A percentile compares a stretch with the other conserved stretches of the same genome.
These are phyloP conservation scores for Apostichopus leukothele DNA, from an alignment of 53 echinoderm and acorn worm species.

Conservation along the genomic window DNA sequence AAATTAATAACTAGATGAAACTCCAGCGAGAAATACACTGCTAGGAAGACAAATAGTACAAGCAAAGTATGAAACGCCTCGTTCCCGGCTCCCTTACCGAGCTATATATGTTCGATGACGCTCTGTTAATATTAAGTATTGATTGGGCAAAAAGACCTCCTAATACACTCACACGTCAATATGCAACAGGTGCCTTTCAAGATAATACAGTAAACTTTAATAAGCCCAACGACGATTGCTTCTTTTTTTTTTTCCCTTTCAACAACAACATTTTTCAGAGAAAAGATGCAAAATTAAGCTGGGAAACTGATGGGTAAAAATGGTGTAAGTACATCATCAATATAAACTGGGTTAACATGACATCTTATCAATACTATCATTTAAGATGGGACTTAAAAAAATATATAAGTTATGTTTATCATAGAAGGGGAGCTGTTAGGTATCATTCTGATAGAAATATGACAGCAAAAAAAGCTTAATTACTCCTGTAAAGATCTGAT, in stretches of 20 bases:
- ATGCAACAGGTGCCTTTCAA: slow-evolving; percentile 27
- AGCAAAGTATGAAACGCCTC: neutral
- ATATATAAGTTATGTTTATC: too few species aligned
- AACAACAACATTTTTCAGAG: neutral
- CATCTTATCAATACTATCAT: neutral
- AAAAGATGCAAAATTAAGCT: too few species aligned
- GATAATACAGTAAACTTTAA: neutral
- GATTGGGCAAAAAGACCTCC: neutral
- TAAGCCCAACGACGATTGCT: neutral
- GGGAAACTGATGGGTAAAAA: neutral
- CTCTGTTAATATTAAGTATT: neutral
- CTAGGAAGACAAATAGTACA: neutral
- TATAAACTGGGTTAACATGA: neutral
- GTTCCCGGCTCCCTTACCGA: neutral
- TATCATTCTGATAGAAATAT: too few species aligned
- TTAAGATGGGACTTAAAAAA: neutral
- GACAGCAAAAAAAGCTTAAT: too few species aligned
- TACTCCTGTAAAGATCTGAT: too few species aligned
- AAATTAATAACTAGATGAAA: slow-evolving; percentile 28
- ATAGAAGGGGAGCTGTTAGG: too few species aligned
- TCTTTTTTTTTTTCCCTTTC: neutral
- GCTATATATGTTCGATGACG: neutral
- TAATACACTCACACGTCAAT: slow-evolving; percentile 3
- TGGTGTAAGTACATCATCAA: neutral
- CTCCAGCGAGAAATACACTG: neutral